These are phyloP conservation scores for Pluvianellus socialis DNA, from an alignment of 2,113 vertebrate species.

Conservation along the genomic window DNA sequence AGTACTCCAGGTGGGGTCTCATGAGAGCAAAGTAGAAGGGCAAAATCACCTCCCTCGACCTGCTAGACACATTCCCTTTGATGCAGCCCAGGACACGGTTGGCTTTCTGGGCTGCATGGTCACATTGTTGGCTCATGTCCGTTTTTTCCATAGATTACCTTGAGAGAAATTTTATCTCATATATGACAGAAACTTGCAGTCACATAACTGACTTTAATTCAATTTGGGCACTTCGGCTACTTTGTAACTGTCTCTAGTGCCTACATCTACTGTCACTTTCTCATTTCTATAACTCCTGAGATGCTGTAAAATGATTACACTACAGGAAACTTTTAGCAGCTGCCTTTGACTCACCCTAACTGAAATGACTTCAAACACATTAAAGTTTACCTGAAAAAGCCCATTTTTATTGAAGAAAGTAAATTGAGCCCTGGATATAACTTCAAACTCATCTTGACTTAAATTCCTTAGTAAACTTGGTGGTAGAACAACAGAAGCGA, in stretches of 20 bases:
- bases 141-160: not conserved
- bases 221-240: not conserved
- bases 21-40: not conserved
- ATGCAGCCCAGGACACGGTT: not conserved
- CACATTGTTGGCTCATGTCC: not conserved
- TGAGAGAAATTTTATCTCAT: not conserved
- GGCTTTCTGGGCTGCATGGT: not conserved
- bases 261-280: not conserved
- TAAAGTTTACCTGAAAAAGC: slow-evolving; percentile 84
- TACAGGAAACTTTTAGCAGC: not conserved
- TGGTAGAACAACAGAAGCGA: slow-evolving; percentile 87
- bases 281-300: not conserved
- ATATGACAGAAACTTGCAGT: not conserved
- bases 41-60: not conserved
- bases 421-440: slow-evolving; percentile 88
- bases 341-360: not conserved
- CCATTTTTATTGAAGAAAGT: slow-evolving; percentile 93
- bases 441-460: slow-evolving; percentile 74
- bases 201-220: not conserved
- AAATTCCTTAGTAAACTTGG: slow-evolving; percentile 80
- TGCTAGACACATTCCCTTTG: not conserved
- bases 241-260: not conserved
- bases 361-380: not conserved
- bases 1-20: not conserved
- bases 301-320: not conserved